Evolutionary conservation across 2,797 vertebrate genomes (phyloP), one percentile per base, ranked within the genome.

Genomic region (Spatula clypeata): DNA sequence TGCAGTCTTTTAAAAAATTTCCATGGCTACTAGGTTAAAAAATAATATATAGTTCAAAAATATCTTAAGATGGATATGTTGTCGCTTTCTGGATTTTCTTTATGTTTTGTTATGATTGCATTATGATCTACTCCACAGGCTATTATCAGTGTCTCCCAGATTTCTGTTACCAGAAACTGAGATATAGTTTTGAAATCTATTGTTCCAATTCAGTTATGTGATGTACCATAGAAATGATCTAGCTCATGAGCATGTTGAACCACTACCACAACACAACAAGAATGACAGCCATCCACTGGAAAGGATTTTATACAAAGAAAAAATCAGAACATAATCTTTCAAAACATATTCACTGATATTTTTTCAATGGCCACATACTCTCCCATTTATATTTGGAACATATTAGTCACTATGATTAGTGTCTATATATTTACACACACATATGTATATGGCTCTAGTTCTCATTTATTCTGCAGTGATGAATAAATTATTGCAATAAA

Each of bases 111-210:
- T 75, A 40, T 34, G 21, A 83, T 79, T 65, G 6, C 19, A 27
- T 26, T 77, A 55, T 34, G 61, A 72, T 58, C 36, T 60, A 40
- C 36, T 79, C 32, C 65, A 26, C 27, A 38, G 32, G 34, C 55
- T 86, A 23, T 66, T 88, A 44, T 79, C 65, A 82, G 61, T 74
- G 19, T 40, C 34, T 87, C 42, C 23, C 73, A 92, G 66, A 64
- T 58, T 73, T 86, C 11, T 69, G 65, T 80, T 49, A 66, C 15
- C 77, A 91, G 73, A 93, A 95, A 88, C 19, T 67, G 61, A 53
- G 65, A 24, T 67, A 54, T 76, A 64, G 69, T 95, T 85, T 89
- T 93, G 23, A 90, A 93, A 93, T 27, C 31, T 60, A 88, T 47
- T 20, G 61, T 32, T 96, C 75, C 66, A 85, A 36, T 53, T 76